These are phyloP conservation scores for Erpobdella octoculata DNA, from an alignment of 2,888 invertebrate genomes.

Conservation along the genomic window DNA sequence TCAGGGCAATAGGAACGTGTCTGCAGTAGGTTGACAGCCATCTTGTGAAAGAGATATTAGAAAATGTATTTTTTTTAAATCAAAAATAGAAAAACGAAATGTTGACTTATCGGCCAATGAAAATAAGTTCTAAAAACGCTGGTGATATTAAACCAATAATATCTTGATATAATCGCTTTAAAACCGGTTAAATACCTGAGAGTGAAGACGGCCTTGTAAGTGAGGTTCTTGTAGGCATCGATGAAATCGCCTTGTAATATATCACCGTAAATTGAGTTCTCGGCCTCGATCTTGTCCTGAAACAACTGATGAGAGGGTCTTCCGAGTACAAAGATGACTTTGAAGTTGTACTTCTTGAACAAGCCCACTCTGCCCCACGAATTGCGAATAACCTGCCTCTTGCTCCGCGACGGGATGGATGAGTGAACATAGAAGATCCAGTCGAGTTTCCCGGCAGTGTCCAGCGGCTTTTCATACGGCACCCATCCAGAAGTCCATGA, in stretches of 20 bases:
- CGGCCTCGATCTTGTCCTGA: slow-evolving; percentile 33
- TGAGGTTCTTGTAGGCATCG: slow-evolving; percentile 53
- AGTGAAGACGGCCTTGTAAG: slow-evolving; percentile 52
- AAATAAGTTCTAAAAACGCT: background rate
- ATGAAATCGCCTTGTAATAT: slow-evolving; percentile 49
- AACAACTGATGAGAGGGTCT: background rate
- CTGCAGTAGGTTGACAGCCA: slow-evolving; percentile 19
- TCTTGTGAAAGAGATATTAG: no score
- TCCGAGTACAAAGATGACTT: slow-evolving; percentile 19
- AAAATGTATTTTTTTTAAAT: no score
- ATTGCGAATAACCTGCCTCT: slow-evolving; percentile 11
- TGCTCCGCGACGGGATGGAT: background rate
- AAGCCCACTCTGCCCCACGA: slow-evolving; percentile 14
- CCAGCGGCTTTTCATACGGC: background rate
- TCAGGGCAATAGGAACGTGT: slow-evolving; percentile 18
- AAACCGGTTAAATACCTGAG: slow-evolving; percentile 40
- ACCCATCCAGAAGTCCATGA: slow-evolving; percentile 9
- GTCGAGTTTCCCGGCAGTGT: background rate
- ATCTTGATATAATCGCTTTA: no score
- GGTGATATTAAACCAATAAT: no score
- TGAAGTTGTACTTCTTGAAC: background rate
- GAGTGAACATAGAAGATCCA: slow-evolving; percentile 26
- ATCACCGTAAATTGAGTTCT: slow-evolving; percentile 44
- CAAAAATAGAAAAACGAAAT: no score
- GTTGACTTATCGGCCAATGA: no score